Percentiles rank a stretch among this genome's conserved stretches.
phyloP scores from a whole-genome alignment of 2,888 invertebrate species.

The Noctua janthe region DNA sequence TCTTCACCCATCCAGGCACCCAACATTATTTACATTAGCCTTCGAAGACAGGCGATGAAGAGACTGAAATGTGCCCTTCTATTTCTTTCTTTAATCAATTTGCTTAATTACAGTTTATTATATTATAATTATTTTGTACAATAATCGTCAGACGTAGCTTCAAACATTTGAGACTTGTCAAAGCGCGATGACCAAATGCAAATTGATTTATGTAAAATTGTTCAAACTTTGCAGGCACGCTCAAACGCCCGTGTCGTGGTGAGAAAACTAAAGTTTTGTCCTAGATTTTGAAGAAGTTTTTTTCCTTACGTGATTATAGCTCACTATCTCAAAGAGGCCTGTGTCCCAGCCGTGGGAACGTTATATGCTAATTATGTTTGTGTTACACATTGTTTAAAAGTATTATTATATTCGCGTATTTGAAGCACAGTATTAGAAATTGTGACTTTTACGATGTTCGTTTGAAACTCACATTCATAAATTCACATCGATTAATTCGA shows the following conservation, averaged over 20 bases:
- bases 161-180: not conserved
- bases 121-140: too few relatives aligned
- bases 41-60: conserved; percentile 9
- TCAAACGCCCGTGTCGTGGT: not conserved
- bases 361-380: not conserved
- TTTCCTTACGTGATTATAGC: not conserved
- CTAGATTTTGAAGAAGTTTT: not conserved
- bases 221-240: not conserved
- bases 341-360: not conserved
- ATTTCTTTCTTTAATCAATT: not conserved
- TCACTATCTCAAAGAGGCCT: not conserved
- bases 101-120: not conserved
- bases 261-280: not conserved
- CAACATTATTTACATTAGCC: conserved; percentile 19
- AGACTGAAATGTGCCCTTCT: not conserved
- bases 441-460: not conserved
- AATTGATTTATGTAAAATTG: not conserved
- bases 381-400: not conserved
- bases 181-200: not conserved
- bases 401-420: conserved; percentile 13
- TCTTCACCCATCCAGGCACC: conserved; percentile 2
- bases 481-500: conserved; percentile 41
- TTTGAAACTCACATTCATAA: conserved; percentile 31
- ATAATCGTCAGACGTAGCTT: not conserved
- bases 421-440: not conserved